A percentile compares a stretch with the other conserved stretches of the same genome.
These are phyloP conservation scores for Cerceris ruficornis DNA, from an alignment of 2,888 invertebrate species.

Conservation along the genomic window DNA sequence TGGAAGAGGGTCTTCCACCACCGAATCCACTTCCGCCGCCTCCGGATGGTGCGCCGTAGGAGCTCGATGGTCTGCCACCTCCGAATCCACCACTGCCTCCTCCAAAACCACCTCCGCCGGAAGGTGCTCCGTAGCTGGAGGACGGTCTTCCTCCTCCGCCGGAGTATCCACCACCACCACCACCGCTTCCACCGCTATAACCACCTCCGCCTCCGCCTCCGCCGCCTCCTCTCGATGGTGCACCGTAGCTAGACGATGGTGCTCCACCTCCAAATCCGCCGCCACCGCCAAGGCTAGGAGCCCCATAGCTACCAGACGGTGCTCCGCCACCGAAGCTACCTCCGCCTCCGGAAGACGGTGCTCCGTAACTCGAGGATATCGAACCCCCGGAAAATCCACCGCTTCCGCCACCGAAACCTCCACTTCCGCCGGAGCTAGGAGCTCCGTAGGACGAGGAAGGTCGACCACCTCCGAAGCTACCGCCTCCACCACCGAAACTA, in stretches of 20 bases:
- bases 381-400: constrained; percentile 73
- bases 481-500: constrained; percentile 58
- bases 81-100: constrained; percentile 56
- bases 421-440: constrained; percentile 58
- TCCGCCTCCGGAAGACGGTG: constrained; percentile 48
- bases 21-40: constrained; percentile 69
- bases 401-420: constrained; percentile 69
- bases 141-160: constrained; percentile 44
- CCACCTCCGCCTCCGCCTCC: background rate
- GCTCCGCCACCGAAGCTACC: constrained; percentile 44
- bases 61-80: constrained; percentile 55
- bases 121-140: constrained; percentile 61
- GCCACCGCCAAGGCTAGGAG: constrained; percentile 65
- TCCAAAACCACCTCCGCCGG: constrained; percentile 67
- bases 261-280: constrained; percentile 66
- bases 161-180: constrained; percentile 70
- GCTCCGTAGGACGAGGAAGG: constrained; percentile 63
- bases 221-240: constrained; percentile 57
- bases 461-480: constrained; percentile 42
- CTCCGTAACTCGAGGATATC: constrained; percentile 79
- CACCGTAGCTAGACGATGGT: constrained; percentile 70
- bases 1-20: constrained; percentile 72
- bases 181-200: background rate
- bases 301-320: constrained; percentile 62
- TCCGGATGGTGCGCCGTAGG: constrained; percentile 80